Base-by-base conservation (phyloP, 2,113 vertebrate species). In the Strix uralensis region DNA sequence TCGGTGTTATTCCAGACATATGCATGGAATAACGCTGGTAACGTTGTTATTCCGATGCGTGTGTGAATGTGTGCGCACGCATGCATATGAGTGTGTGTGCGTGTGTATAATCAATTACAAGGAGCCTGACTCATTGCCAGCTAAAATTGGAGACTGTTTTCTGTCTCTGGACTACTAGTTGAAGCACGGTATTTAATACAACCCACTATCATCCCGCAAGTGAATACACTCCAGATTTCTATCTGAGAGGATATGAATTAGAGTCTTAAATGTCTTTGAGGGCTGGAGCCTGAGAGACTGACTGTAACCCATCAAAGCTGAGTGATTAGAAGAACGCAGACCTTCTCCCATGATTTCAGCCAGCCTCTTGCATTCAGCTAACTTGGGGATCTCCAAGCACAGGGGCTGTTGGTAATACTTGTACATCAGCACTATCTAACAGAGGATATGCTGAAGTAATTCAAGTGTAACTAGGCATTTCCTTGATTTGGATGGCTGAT, bases 71-170 rank as follows among this genome's bases (percentile, higher is more conserved):
- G 90, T 57, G 66, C 1, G 19, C 44, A 57, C 13, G 5, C 49
- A 29, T 74, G 71, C 61, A 20, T 51, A 12, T 16, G 66, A 18
- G 32, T 6, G 61, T 46, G 72, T 75, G 81, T 63, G 89, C 40
- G 3, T 71, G 81, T 22, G 13, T 20, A 57, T 42, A 74, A 75
- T 44, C 69, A 77, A 62, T 71, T 49, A 59, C 58, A 77, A 75
- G 73, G 72, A 62, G 73, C 78, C 80, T 95, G 94, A 84, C n/a
- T 84, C 73, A 2, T n/a, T 84, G 86, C 94, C 86, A 89, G 78
- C 73, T 54, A n/a, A 47, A 77, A 71, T 19, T 86, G 78, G 86
- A 80, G 88, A 21, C 88, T 77, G 27, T 57, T 94, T 62, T 74
- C 81, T 90, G 69, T 87, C 73, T 90, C 89, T 84, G 82, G 73